Evolutionary conservation across 2,888 invertebrate species (phyloP).

Genomic region (Balanococcus diminutus): DNA sequence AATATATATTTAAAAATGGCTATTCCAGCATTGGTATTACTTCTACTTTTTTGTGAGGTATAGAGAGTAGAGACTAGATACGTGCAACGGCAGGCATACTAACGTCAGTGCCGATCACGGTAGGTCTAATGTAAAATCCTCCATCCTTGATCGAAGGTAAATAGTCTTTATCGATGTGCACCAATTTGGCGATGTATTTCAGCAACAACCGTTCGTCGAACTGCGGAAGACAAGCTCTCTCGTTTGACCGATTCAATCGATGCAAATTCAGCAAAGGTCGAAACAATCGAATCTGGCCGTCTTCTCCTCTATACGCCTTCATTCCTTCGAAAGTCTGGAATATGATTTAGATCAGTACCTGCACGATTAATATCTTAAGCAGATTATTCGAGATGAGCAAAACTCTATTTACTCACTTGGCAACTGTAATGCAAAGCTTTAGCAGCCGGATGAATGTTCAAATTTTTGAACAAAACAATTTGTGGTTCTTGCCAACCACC

Average conservation of each 20-base stretch:
- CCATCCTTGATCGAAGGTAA: slow-evolving; percentile 89
- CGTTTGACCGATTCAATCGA: slow-evolving; percentile 86
- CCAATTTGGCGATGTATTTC: slow-evolving; percentile 79
- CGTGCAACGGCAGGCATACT: slow-evolving; percentile 63
- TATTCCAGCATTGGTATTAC: too few species aligned
- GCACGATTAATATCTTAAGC: too few species aligned
- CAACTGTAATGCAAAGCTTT: slow-evolving; percentile 96
- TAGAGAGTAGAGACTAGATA: too few species aligned
- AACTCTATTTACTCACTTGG: slow-evolving; percentile 71
- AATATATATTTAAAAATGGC: not conserved
- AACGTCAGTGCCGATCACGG: slow-evolving; percentile 96
- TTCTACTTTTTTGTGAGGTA: not conserved
- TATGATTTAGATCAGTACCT: too few species aligned
- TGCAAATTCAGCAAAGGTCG: slow-evolving; percentile 95
- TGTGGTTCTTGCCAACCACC: slow-evolving; percentile 95
- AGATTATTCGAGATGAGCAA: not conserved
- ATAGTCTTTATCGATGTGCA: slow-evolving; percentile 96
- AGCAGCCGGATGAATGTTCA: slow-evolving; percentile 92
- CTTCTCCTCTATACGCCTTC: slow-evolving; percentile 94
- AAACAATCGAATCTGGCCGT: slow-evolving; percentile 91
- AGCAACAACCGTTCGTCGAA: slow-evolving; percentile 88
- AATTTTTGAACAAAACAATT: slow-evolving; percentile 86
- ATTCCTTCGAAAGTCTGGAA: slow-evolving; percentile 94
- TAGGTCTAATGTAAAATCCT: slow-evolving; percentile 94
- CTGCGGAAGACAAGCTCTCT: slow-evolving; percentile 82